Base-by-base conservation (phyloP, 64 coral and sea anemone genomes). In the Porites lutea region DNA sequence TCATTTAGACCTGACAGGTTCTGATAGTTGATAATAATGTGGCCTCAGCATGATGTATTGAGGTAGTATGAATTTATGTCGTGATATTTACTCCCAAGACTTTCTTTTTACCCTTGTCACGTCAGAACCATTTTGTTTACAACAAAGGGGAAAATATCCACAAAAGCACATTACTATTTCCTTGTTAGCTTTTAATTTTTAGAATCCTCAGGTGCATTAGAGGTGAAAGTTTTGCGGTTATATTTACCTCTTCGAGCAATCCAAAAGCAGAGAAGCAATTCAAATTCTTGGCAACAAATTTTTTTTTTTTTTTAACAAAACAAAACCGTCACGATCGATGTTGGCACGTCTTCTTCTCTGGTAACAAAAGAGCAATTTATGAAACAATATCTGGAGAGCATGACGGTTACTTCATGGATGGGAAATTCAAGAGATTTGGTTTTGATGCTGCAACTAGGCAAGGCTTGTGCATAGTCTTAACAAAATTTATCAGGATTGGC, bases 101-200 rank as follows among this genome's bases (percentile, higher is more conserved):
- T 37, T 7, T 9, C 12, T 23, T 45, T 10, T 71, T 71, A 5
- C 20, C 68, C 43, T 71, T 20, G 21, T 37, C 27, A 71, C 43
- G 21, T 44, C n/a, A 71, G 43, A 71, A 71, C 68, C 21, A 23
- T 22, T 71, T 71, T 71, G 27, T 57, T 12, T 57, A 57, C 54
- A 37, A 37, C 54, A 12, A 71, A 22, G 67, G 68, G 5, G 43
- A 5, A 71, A 37, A 71, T 71, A 27, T 20, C 68, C 68, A 71
- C 43, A 43, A 71, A 37, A 8, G 5, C 21, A 22, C 13, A 43
- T 71, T 71, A 71, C 18, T 10, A 12, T 71, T 21, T 71, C 7
- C 68, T 71, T 71, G 23, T 76, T 76, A 76, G 73, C 73, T 16
- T 76, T 18, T 16, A 76, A 76, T 76, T 37, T 37, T 18, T 19